Conservation (phyloP, 2,113 vertebrate genomes). For the Sturnira hondurensis region DNA sequence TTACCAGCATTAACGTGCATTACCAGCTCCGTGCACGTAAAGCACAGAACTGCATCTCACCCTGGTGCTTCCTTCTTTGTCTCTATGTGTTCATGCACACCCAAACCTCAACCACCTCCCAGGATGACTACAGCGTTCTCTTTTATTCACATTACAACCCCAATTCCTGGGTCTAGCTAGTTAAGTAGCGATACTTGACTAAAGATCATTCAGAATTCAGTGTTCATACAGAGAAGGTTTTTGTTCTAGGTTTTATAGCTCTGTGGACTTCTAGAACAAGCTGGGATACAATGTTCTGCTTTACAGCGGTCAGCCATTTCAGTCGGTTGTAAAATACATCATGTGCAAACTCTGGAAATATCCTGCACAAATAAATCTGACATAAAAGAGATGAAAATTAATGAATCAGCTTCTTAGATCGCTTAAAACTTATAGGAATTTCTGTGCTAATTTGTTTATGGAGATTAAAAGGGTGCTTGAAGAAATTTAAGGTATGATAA, state of each 20-base stretch:
- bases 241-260: not conserved
- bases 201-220: not conserved
- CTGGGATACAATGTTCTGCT: not conserved
- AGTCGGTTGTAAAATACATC: not conserved
- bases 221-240: not conserved
- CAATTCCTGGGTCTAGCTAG: not conserved
- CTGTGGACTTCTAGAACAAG: not conserved
- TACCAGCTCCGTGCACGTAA: not conserved
- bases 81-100: not conserved
- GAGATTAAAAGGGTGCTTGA: not conserved
- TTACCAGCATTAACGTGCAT: not conserved
- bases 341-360: not conserved
- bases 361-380: not conserved
- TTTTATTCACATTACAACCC: not conserved
- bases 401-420: not conserved
- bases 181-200: not conserved
- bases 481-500: not conserved
- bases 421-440: not conserved
- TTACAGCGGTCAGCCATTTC: not conserved
- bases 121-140: not conserved
- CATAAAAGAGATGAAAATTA: not conserved
- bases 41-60: not conserved
- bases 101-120: not conserved
- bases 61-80: not conserved
- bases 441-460: not conserved